Evolutionary conservation across 2,113 vertebrate species (phyloP).

Genomic region (Corapipo altera): DNA sequence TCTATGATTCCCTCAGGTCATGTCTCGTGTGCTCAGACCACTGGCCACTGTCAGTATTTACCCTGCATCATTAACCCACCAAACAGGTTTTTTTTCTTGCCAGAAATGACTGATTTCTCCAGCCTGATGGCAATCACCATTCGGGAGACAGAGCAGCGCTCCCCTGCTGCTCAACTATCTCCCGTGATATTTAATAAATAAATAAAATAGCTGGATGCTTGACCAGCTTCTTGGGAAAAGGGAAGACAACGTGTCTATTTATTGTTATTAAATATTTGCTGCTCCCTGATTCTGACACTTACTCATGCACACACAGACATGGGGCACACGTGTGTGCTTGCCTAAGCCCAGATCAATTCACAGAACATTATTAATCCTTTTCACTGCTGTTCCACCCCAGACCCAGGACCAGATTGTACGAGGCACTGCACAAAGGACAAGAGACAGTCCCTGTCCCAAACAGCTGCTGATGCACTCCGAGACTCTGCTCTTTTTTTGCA

Average conservation of each 20-base stretch:
- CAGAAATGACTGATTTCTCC: conserved; percentile 44
- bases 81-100: conserved; percentile 5
- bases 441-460: background rate
- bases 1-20: conserved; percentile 55
- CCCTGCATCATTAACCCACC: conserved; percentile 63
- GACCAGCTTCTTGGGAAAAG: background rate
- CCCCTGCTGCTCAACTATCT: conserved; percentile 34
- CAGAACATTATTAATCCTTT: background rate
- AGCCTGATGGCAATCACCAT: conserved; percentile 27
- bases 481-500: background rate
- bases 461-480: background rate
- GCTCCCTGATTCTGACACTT: background rate
- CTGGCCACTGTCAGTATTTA: conserved; percentile 53
- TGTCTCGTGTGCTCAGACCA: conserved; percentile 42
- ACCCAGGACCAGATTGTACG: background rate
- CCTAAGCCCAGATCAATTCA: background rate
- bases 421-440: background rate
- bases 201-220: conserved; percentile 6
- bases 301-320: background rate
- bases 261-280: background rate
- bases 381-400: background rate
- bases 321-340: background rate
- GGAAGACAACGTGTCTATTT: background rate
- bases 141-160: background rate
- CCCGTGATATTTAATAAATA: conserved; percentile 39